Conservation (phyloP, 2,888 invertebrate genomes). For the Drosophila falleni region DNA sequence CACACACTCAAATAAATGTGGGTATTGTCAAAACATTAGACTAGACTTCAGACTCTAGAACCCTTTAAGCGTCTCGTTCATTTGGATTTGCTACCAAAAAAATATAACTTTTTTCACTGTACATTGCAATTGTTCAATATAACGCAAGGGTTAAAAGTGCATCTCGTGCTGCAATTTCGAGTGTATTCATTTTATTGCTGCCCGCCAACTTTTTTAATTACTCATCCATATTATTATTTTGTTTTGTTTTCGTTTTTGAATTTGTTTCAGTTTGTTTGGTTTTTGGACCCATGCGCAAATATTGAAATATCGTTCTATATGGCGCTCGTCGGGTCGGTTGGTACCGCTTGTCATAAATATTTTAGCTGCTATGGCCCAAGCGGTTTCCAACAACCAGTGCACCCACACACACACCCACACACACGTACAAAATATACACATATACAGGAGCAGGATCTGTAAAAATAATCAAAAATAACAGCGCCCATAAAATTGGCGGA, state of each 20-base stretch:
- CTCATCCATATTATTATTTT: slow-evolving; percentile 45
- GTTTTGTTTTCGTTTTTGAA: slow-evolving; percentile 11
- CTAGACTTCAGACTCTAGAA: slow-evolving; percentile 21
- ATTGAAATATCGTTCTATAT: slow-evolving; percentile 71
- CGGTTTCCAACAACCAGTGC: slow-evolving; percentile 28
- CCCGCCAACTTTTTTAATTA: slow-evolving; percentile 67
- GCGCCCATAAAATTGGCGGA: slow-evolving; percentile 73
- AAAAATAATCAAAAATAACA: slow-evolving; percentile 64
- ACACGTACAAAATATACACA: slow-evolving; percentile 11
- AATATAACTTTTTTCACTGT: not conserved
- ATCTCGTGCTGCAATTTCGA: slow-evolving; percentile 35
- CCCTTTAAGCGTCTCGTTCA: slow-evolving; percentile 27
- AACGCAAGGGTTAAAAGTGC: slow-evolving; percentile 41
- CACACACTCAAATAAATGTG: slow-evolving; percentile 32
- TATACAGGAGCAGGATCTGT: slow-evolving; percentile 27
- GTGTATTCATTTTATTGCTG: slow-evolving; percentile 31
- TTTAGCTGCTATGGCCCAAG: slow-evolving; percentile 61
- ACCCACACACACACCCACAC: slow-evolving; percentile 9
- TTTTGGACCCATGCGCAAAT: slow-evolving; percentile 48
- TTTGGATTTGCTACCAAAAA: slow-evolving; percentile 1
- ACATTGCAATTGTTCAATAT: slow-evolving; percentile 30
- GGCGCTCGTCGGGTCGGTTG: slow-evolving; percentile 12
- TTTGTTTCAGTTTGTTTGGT: slow-evolving; percentile 29
- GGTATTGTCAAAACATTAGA: slow-evolving; percentile 51
- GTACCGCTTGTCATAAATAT: slow-evolving; percentile 77